Conservation (phyloP, 1,140 invertebrate genomes). For the Physella acuta region DNA sequence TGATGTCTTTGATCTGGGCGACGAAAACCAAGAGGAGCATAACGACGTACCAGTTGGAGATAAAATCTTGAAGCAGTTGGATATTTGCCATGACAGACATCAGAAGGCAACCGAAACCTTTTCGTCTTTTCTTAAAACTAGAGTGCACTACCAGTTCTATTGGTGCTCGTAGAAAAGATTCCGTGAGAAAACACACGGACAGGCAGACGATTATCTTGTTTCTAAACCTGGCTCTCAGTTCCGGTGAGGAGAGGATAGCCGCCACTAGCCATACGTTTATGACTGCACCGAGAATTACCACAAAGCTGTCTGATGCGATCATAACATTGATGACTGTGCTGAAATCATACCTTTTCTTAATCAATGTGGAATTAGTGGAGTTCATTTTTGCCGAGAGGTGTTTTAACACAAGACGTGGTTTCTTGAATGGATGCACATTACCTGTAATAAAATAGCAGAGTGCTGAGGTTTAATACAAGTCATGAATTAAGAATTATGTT, state of each 20-base stretch:
- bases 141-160: not conserved
- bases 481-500: too few species aligned
- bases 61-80: not conserved
- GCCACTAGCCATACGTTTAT: conserved; percentile 17
- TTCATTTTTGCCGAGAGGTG: too few species aligned
- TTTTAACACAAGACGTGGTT: too few species aligned
- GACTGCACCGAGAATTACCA: too few species aligned
- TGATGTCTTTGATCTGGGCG: not conserved
- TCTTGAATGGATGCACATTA: too few species aligned
- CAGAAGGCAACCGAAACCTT: not conserved
- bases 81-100: not conserved
- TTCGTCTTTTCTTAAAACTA: not conserved
- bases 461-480: too few species aligned
- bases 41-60: not conserved
- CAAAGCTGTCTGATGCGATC: too few species aligned
- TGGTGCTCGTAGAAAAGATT: not conserved
- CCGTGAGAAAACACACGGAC: not conserved
- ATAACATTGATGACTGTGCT: too few species aligned
- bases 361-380: too few species aligned
- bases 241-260: not conserved
- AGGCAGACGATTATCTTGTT: not conserved
- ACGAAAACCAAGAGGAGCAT: not conserved
- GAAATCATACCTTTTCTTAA: too few species aligned
- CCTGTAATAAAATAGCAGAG: too few species aligned
- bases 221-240: not conserved